phyloP scores from a whole-genome alignment of 2,113 vertebrate genomes.

The Larimichthys crocea region DNA sequence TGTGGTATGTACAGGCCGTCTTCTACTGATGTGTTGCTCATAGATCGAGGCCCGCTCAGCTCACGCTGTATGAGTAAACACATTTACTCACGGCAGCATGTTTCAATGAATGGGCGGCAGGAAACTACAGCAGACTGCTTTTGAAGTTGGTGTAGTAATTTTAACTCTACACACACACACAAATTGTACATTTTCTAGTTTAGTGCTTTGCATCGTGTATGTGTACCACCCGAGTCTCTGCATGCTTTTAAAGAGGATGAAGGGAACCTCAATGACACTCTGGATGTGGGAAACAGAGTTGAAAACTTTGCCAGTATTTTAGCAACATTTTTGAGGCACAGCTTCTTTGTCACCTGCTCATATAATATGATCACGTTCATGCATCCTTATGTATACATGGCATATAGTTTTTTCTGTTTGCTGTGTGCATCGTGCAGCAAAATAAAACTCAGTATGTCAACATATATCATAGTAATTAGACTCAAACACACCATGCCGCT shows the following conservation, averaged over 20 bases:
- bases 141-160: background rate
- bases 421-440: no score
- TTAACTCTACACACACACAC: background rate
- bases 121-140: background rate
- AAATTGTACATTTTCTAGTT: background rate
- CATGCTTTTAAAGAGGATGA: background rate
- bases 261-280: background rate
- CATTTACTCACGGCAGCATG: constrained; percentile 24
- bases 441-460: background rate
- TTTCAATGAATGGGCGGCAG: background rate
- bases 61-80: constrained; percentile 23
- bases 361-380: background rate
- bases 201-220: background rate
- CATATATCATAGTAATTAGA: background rate
- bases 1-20: constrained; percentile 24
- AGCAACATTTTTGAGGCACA: background rate
- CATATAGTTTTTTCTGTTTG: background rate
- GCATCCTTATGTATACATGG: background rate
- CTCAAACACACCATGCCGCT: background rate
- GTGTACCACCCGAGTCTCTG: background rate
- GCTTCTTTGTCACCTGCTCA: background rate
- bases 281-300: background rate
- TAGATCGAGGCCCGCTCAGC: constrained; percentile 48
- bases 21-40: constrained; percentile 20
- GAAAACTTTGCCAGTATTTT: background rate